Evolutionary conservation across 2,113 vertebrate species (phyloP).

Genomic region (Albula glossodonta): DNA sequence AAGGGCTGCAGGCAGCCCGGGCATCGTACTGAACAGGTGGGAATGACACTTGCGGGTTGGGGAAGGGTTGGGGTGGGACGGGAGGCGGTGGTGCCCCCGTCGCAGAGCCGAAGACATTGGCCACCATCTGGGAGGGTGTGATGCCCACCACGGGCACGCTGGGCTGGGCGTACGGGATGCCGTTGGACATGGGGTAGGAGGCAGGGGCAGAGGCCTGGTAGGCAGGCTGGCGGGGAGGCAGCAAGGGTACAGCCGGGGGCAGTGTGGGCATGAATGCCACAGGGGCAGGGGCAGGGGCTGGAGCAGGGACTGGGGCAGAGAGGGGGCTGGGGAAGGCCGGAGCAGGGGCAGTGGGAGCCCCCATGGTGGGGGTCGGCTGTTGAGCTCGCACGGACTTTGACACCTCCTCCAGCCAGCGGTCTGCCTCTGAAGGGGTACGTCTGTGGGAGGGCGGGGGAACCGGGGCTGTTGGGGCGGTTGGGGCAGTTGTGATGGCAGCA

Average conservation of each 20-base stretch:
- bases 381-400: conserved; percentile 86
- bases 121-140: conserved; percentile 98
- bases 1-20: conserved; percentile 64
- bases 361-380: conserved; percentile 56
- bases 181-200: conserved; percentile 83
- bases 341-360: conserved; percentile 63
- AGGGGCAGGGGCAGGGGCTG: conserved; percentile 50
- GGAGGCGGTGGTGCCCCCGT: conserved; percentile 64
- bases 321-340: conserved; percentile 47
- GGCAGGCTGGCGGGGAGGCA: conserved; percentile 82
- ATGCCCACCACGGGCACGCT: conserved; percentile 91
- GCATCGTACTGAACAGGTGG: conserved; percentile 65
- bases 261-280: conserved; percentile 74
- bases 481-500: conserved; percentile 34
- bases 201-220: conserved; percentile 73
- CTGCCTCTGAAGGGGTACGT: conserved; percentile 93
- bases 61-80: conserved; percentile 67
- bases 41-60: conserved; percentile 70
- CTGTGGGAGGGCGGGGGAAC: conserved; percentile 67
- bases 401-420: conserved; percentile 97
- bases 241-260: conserved; percentile 74
- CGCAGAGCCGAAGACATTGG: conserved; percentile 90
- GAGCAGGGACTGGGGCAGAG: background rate
- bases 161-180: conserved; percentile 80
- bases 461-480: conserved; percentile 41